Base-by-base conservation (phyloP, 2,888 invertebrate species). In the Mellilla xanthometata region DNA sequence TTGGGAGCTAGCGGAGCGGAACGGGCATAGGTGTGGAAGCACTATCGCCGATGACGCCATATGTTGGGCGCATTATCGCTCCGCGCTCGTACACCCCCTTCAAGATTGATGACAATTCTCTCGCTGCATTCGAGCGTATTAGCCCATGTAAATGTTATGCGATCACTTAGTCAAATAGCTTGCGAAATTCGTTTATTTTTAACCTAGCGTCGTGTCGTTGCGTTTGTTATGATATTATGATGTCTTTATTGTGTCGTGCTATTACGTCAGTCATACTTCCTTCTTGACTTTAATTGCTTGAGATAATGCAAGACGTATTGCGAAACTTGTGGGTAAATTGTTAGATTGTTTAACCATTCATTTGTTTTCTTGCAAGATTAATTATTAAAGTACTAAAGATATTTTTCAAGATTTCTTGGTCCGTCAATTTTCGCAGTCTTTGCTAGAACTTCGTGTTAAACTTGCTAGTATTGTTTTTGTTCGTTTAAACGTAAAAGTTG, bases 131-230 rank as follows among this genome's bases (percentile, higher is more conserved):
- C 76, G 75, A 80, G 80, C 63, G 85, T 86, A 88, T 76, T 77
- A 80, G 80, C 78, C 78, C 89, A 88, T 89, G 82, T 88, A 87
- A 88, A 88, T 87, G 83, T 82, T 84, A 83, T 81, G 79, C 72
- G 75, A 81, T 80, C 80, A 81, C 85, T 86, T 83, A 84, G 77
- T 65, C 64, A 78, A 86, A 85, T 84, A 78, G 77, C 67, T 72
- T 70, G 76, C 72, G 52, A 82, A 81, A 76, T 76, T 72, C 60
- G 55, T 62, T 60, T 60, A 50, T 45, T 49, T 51, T 43, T 34
- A 30, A 44, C 26, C 10, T 22, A 30, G 32, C 43, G 33, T 43
- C 39, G 43, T 32, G 19, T 35, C 38, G 32, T 32, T 40, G 4
- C 10, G 31, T 47, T 40, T 49, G 22, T 23, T 28, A 19, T 36